Evolutionary conservation across 2,113 vertebrate species (phyloP), one percentile per base, ranked within the genome.

Genomic region (Semnornis frantzii): DNA sequence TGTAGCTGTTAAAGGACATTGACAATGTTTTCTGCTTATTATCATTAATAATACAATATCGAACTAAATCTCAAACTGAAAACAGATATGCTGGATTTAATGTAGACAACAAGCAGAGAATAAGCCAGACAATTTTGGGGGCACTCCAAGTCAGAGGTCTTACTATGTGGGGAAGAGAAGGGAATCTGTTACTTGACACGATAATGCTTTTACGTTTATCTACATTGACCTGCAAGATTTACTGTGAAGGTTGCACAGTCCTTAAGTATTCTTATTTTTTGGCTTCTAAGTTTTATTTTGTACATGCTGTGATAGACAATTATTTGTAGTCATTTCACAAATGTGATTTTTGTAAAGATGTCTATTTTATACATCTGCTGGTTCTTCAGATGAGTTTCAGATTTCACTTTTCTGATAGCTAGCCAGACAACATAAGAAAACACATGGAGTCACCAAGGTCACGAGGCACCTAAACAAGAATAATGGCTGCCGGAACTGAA

Each of bases 401-500:
- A 62, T 85, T 89, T 76, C 64, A 59, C 17, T 58, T 78, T 85
- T 79, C 76, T 88, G 54, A 60, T 52, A 86, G 31, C 21, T 52
- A 54, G 30, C 63, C 75, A 46, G 18, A 63, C 37, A 95, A 93
- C 63, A 92, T 21, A n/a, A 88, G 33, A 21, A 87, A 93, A 63
- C 55, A 85, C 91, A 71, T 74, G 18, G 42, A 87, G 37, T 48
- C 37, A 42, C 20, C 66, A 81, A 17, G 42, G 33, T 77, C 57
- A 90, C 70, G 30, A 75, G 82, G 23, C 74, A 87, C 88, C 83
- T 93, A 68, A 92, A 94, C 68, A 42, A 81, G 65, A 90, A 21
- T 1, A 2, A 75, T 92, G 50, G 69, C 74, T 37, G 31, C 80
- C 88, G 58, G 27, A 96, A 78, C 70, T 73, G 69, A 44, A 33